Evolutionary conservation across 2,888 invertebrate species (phyloP).

Genomic region (Morpho achilles): DNA sequence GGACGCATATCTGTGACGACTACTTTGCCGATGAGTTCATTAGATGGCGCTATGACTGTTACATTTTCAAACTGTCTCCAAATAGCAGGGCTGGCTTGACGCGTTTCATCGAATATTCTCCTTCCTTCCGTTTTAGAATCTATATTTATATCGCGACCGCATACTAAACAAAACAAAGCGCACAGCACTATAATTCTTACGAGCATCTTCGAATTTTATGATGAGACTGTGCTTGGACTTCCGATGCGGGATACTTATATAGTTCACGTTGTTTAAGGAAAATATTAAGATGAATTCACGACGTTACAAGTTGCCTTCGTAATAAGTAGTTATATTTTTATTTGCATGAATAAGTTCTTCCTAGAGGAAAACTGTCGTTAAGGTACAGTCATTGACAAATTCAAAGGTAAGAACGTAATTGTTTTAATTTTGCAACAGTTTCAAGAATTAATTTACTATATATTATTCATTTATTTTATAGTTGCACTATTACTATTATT

Average conservation of each 20-base stretch:
- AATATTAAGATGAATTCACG: constrained; percentile 48
- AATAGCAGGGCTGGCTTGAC: constrained; percentile 55
- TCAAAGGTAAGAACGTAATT: neutral
- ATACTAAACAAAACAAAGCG: constrained; percentile 38
- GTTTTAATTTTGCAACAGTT: too few species aligned
- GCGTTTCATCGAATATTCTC: constrained; percentile 50
- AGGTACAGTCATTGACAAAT: constrained; percentile 39
- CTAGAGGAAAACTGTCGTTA: constrained; percentile 58
- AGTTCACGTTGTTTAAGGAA: constrained; percentile 50
- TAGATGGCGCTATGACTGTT: constrained; percentile 45
- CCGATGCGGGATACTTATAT: constrained; percentile 46
- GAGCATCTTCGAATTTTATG: constrained; percentile 41
- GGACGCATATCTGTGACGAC: constrained; percentile 53
- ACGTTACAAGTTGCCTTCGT: constrained; percentile 41
- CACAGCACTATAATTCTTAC: constrained; percentile 34
- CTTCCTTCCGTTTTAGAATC: constrained; percentile 43
- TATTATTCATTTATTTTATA: too few species aligned
- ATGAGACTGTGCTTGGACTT: constrained; percentile 42
- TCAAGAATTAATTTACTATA: too few species aligned
- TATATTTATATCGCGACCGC: constrained; percentile 45
- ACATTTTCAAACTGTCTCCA: constrained; percentile 53
- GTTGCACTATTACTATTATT: too few species aligned
- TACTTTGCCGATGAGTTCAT: constrained; percentile 52
- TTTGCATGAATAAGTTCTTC: constrained; percentile 50
- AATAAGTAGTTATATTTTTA: constrained; percentile 43